Evolutionary conservation across 2,888 invertebrate genomes (phyloP), one percentile per base, ranked within the genome.

Genomic region (Cetonia aurata): DNA sequence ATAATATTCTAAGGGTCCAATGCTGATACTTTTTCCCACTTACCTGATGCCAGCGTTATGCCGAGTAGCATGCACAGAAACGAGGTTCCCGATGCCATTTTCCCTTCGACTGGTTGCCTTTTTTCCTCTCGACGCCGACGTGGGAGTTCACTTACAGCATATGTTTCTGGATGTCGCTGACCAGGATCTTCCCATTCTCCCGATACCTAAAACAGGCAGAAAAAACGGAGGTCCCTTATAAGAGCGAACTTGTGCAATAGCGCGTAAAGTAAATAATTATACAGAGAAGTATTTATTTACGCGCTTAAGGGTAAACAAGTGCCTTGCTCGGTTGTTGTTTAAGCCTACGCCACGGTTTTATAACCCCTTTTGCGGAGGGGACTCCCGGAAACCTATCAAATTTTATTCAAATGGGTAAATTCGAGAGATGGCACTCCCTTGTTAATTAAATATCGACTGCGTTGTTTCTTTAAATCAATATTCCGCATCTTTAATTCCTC

Each of bases 151-250:
- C 33, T 60, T 60, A 48, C 9, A 25, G 15, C 17, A 25, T 31
- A 31, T 48, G 25, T 31, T 60, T 60, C 33, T 48, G n/a, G 44
- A 25, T 60, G 31, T 42, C 48, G 60, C 75, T 77, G 79, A 73
- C 77, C 80, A 77, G 80, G 77, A 75, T 79, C 80, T 77, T 77
- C 80, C 79, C 79, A 82, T 81, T 83, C 83, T 83, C 77, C 77
- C 80, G 80, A 81, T 72, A 82, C 80, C 83, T 83, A 75, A 71
- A 78, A 78, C 76, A 74, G 74, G 70, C 13, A 48, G 44, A 19
- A 56, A 53, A 52, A 33, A 42, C 25, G 25, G 25, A 25, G 25
- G 4, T 25, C 25, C 25, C 25, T 25, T 25, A 25, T 25, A 3
- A 25, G 25, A 25, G 4, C 4, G 25, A 25, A 25, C 25, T 1